Base-by-base conservation (phyloP, 2,888 invertebrate species). In the Rhodophaea formosa region DNA sequence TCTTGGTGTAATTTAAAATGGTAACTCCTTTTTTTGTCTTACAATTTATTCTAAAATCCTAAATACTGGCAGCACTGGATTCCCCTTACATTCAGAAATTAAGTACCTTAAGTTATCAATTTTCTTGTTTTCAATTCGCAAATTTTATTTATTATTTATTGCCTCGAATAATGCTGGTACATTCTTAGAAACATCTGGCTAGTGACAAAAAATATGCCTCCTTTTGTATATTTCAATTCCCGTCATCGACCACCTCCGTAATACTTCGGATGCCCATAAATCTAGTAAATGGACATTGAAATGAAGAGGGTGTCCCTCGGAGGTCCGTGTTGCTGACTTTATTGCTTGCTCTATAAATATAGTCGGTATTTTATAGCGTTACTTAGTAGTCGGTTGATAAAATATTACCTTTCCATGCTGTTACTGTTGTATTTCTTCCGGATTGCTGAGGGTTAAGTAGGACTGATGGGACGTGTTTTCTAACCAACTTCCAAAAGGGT, bases 281-380 rank as follows among this genome's bases (percentile, higher is more conserved):
- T 84, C 79, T 78, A 65, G 67, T 72, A 77, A 81, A 81, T 78
- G 79, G 80, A 73, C 79, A 77, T 79, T 78, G 75, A 80, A 82
- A 84, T 84, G 80, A 79, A 81, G 79, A 77, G 77, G 78, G 78
- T 66, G 68, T 68, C 74, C 76, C 72, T 70, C 66, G 62, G 69
- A 70, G 70, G 68, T 67, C 68, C 58, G 64, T 64, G 68, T 64
- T 60, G 64, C 58, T 69, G 69, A 67, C 71, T 73, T 74, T 75
- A 71, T 77, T 62, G 70, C 73, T 70, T 64, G 59, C 65, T 65
- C 63, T 64, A 62, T 66, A 65, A 70, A 69, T 47, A 47, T 56
- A 23, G 46, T 14, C 29, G 1, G 30, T 55, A 17, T 46, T 47
- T 47, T 46, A 54, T 54, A 54, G 16, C 45, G 30, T 45, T 53